Percentiles rank a stretch among this genome's conserved stretches.
These are phyloP conservation scores for Scaptodrosophila latifasciaeformis DNA, from an alignment of 2,888 invertebrate species.

Conservation along the genomic window DNA sequence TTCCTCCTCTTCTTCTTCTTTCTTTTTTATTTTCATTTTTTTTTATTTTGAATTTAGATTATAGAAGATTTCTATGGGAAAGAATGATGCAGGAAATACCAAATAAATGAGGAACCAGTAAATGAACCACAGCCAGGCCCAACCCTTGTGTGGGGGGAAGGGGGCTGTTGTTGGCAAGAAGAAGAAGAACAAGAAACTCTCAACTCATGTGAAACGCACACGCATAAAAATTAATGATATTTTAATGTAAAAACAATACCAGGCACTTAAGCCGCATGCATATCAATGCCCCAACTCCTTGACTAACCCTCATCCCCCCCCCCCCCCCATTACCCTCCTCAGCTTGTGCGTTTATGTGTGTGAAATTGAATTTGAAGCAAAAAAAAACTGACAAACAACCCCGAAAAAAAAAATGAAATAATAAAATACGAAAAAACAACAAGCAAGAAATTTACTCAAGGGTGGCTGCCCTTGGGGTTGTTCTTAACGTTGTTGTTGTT, in stretches of 20 bases:
- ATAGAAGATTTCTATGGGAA: no score
- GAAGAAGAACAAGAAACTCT: background rate
- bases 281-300: slow-evolving; percentile 27
- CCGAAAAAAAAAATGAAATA: slow-evolving; percentile 5
- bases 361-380: slow-evolving; percentile 41
- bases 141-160: background rate
- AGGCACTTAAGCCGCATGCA: slow-evolving; percentile 60
- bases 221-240: slow-evolving; percentile 63
- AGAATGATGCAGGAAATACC: no score
- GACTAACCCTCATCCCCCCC: no score
- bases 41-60: no score
- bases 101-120: no score
- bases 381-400: slow-evolving; percentile 32
- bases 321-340: no score
- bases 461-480: no score
- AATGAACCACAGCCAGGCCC: no score
- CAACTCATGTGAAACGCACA: slow-evolving; percentile 10
- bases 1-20: no score
- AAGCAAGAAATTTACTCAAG: no score
- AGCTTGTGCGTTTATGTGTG: background rate
- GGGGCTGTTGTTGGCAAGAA: background rate
- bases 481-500: background rate
- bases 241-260: slow-evolving; percentile 68
- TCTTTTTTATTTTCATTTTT: no score
- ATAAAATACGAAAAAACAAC: background rate